phyloP scores from a whole-genome alignment of 2,113 vertebrate species.

The Egretta garzetta region DNA sequence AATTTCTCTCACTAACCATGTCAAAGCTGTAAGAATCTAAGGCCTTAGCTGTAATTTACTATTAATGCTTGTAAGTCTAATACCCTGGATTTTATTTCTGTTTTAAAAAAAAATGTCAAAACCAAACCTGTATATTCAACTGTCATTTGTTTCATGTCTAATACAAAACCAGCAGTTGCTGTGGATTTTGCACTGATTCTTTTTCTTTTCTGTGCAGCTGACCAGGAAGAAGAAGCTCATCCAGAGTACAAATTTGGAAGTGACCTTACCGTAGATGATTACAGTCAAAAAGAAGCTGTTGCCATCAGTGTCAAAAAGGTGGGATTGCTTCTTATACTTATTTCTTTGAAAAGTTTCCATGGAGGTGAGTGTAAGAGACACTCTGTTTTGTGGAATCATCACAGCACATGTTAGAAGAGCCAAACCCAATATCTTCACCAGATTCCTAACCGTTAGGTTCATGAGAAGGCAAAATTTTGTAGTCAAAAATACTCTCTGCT shows the following conservation, averaged over 20 bases:
- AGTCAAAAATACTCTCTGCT: neutral
- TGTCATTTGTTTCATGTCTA: neutral
- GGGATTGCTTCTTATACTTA: neutral
- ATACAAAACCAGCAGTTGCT: neutral
- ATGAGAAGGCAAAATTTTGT: neutral
- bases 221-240: conserved; percentile 90
- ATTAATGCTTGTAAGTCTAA: neutral
- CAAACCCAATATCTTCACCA: neutral
- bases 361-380: neutral
- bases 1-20: neutral
- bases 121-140: neutral
- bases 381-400: neutral
- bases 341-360: neutral
- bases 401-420: neutral
- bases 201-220: conserved; percentile 66
- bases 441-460: neutral
- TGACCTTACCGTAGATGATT: conserved; percentile 85
- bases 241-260: conserved; percentile 88
- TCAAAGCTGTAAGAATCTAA: neutral
- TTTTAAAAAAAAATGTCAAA: neutral
- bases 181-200: neutral
- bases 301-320: conserved; percentile 92
- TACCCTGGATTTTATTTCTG: neutral
- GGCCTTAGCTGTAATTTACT: neutral
- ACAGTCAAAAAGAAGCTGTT: conserved; percentile 84